phyloP scores from a whole-genome alignment of 2,113 vertebrate species.

The Sebastes fasciatus region DNA sequence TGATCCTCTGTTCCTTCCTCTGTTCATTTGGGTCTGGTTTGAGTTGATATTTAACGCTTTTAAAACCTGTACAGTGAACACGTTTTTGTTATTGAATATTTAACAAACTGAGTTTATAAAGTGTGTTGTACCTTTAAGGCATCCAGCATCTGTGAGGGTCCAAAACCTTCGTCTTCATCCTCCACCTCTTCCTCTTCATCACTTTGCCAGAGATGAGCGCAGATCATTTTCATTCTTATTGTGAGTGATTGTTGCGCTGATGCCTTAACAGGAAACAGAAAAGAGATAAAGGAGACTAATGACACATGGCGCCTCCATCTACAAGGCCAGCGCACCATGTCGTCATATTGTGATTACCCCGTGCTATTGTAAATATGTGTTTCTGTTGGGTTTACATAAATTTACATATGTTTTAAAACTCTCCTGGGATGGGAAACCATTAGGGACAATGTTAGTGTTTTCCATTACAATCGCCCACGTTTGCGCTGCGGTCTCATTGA shows the following conservation, averaged over 20 bases:
- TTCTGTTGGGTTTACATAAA: constrained; percentile 82
- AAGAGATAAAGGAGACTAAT: constrained; percentile 88
- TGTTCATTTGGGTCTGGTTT: neutral
- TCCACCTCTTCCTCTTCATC: constrained; percentile 36
- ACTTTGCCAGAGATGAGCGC: constrained; percentile 79
- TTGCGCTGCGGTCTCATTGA: constrained; percentile 61
- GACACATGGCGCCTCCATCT: constrained; percentile 89
- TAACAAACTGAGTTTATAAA: constrained; percentile 2
- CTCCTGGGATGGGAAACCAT: constrained; percentile 76
- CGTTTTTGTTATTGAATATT: neutral
- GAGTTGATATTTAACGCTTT: neutral
- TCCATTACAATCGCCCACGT: constrained; percentile 66
- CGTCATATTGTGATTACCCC: constrained; percentile 87
- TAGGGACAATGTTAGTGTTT: constrained; percentile 74
- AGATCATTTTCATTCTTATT: constrained; percentile 84
- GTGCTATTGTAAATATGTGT: constrained; percentile 86
- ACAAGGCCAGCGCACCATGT: constrained; percentile 83
- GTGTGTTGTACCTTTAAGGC: neutral
- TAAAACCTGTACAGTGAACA: neutral
- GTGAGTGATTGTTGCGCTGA: constrained; percentile 86
- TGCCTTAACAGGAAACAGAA: constrained; percentile 83
- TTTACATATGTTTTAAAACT: constrained; percentile 80
- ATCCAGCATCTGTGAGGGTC: neutral
- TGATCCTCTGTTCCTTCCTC: neutral
- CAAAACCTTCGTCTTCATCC: neutral